Base-by-base conservation (phyloP, 1,140 invertebrate genomes). In the Cataglyphis hispanica region DNA sequence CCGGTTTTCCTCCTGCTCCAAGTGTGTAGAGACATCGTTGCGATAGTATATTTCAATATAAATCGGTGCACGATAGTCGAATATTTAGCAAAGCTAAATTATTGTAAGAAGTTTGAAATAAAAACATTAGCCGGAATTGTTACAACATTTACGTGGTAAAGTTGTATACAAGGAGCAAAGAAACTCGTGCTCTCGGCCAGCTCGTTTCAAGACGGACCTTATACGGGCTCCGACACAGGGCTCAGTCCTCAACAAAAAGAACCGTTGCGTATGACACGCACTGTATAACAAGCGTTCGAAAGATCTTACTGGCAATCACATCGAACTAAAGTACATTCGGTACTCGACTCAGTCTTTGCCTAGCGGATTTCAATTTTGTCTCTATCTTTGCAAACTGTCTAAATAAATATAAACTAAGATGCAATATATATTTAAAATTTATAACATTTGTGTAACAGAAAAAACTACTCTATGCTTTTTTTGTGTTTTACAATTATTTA, bases 191-290 rank as follows among this genome's bases (percentile, higher is more conserved):
- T 11, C 40, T 34, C 25, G 58, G 8, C 43, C 50, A 78, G 40
- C 22, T 40, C 50, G 60, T 31, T 81, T 83, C 74, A 84, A 87
- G 78, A 74, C 84, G 77, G 63, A 37, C 91, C 91, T 91, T 91
- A 89, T 91, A 91, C 84, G 89, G 89, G 61, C 43, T 40, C 64
- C 61, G 27, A 80, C 85, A 60, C 78, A 56, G 84, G 50, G 40
- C 40, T 80, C 74, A 66, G 63, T 78, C 67, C 13, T 50, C 37
- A 75, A 53, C 80, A 89, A 90, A 90, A 90, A 90, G 86, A 87
- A 90, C 84, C 61, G 25, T 60, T 83, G 31, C 31, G 10, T 74
- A 58, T 10, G 16, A 13, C 58, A 27, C 16, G 27, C 22, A 25
- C 53, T 60, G 53, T 13, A 40, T 31, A n/a, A 22, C 13, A 69